Percentiles rank a stretch among this genome's conserved stretches.
Evolutionary conservation across 2,888 invertebrate genomes (phyloP).

Genomic region (Erannis defoliaria): DNA sequence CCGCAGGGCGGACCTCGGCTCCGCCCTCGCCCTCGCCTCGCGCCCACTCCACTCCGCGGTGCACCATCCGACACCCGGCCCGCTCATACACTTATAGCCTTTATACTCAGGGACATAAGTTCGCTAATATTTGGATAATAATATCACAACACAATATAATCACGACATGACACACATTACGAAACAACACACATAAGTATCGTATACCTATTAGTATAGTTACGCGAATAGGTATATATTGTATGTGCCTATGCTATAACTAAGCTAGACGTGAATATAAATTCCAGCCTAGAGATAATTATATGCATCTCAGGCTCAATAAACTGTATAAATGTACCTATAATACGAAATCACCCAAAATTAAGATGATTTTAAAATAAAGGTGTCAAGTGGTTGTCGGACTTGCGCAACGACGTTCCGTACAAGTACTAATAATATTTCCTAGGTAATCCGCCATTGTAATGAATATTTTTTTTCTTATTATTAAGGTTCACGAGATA

Average conservation of each 20-base stretch:
- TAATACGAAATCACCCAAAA: background rate
- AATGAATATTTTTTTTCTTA: too few species aligned
- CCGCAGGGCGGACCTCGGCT: slow-evolving; percentile 76
- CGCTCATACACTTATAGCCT: slow-evolving; percentile 77
- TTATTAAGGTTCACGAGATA: too few species aligned
- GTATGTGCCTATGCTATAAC: slow-evolving; percentile 35
- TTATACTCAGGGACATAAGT: slow-evolving; percentile 74
- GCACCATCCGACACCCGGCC: slow-evolving; percentile 43
- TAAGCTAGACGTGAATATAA: too few species aligned
- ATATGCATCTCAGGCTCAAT: too few species aligned
- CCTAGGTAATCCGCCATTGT: too few species aligned
- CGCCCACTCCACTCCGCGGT: slow-evolving; percentile 75
- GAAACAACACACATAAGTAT: slow-evolving; percentile 49
- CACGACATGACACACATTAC: slow-evolving; percentile 69
- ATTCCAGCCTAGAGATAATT: too few species aligned
- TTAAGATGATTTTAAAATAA: too few species aligned
- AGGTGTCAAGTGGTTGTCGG: too few species aligned
- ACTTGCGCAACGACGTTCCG: too few species aligned
- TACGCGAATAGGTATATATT: slow-evolving; percentile 35
- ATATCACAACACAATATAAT: slow-evolving; percentile 72
- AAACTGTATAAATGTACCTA: background rate
- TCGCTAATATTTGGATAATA: slow-evolving; percentile 67
- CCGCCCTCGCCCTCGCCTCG: slow-evolving; percentile 68
- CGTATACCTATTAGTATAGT: background rate
- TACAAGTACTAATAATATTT: too few species aligned